A percentile compares a stretch with the other conserved stretches of the same genome.
Conservation (phyloP, 2,113 vertebrate species). For the Acanthisitta chloris region DNA sequence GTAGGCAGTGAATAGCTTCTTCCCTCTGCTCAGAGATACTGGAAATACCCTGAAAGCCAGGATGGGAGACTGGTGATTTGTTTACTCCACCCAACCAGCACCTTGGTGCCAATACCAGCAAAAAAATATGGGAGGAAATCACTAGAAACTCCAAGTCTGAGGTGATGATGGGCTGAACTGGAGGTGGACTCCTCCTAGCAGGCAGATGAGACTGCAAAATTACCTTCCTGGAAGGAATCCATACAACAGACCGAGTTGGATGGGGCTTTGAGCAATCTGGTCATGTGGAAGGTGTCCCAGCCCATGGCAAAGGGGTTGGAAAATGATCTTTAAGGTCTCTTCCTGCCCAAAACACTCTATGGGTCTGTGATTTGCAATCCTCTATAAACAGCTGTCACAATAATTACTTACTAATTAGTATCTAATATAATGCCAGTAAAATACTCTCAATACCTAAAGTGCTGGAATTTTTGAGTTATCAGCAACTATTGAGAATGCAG, state of each 20-base stretch:
- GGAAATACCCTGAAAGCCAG: background rate
- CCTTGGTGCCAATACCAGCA: background rate
- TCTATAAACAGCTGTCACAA: background rate
- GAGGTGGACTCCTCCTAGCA: background rate
- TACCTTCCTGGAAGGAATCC: background rate
- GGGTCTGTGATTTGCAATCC: background rate
- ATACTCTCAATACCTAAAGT: background rate
- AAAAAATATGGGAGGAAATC: background rate
- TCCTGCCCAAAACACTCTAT: background rate
- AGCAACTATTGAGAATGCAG: background rate
- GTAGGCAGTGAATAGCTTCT: background rate
- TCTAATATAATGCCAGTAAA: background rate
- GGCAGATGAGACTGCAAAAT: background rate
- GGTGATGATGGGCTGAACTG: accelerated
- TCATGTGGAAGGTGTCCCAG: background rate
- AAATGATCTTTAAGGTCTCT: background rate
- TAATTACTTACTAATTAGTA: background rate
- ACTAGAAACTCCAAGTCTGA: background rate
- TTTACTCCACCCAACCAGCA: background rate
- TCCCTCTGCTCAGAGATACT: background rate
- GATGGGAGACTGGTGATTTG: background rate
- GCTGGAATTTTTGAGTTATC: background rate
- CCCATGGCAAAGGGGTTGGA: background rate
- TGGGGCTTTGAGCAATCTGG: background rate
- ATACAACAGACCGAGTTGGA: background rate